phyloP scores from a whole-genome alignment of 2,888 invertebrate species.

The Imbricaverruca yamaguchii region DNA sequence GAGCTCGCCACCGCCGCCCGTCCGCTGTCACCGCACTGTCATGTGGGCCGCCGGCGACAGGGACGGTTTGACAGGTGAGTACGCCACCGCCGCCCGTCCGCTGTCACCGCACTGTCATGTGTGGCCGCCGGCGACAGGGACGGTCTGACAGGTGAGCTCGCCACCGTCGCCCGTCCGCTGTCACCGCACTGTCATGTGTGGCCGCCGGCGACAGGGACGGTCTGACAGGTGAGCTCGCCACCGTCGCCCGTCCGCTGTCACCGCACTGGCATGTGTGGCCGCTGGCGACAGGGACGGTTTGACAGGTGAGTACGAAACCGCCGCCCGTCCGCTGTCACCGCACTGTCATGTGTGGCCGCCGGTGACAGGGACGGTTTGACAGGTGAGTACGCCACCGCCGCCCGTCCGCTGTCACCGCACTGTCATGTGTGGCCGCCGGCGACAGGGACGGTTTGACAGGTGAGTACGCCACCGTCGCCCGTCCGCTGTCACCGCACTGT shows the following conservation, averaged over 20 bases:
- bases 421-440: conserved; percentile 57
- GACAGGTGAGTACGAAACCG: conserved; percentile 48
- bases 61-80: conserved; percentile 71
- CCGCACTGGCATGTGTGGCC: conserved; percentile 42
- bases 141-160: conserved; percentile 61
- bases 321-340: not conserved
- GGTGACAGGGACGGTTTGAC: conserved; percentile 88
- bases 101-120: not conserved
- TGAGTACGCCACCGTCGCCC: conserved; percentile 33
- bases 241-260: too few species aligned
- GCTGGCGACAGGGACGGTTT: conserved; percentile 85
- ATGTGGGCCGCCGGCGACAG: conserved; percentile 67
- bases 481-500: too few species aligned
- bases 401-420: too few species aligned
- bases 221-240: conserved; percentile 53
- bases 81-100: too few species aligned
- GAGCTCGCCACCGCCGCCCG: conserved; percentile 26
- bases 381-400: conserved; percentile 38
- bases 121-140: conserved; percentile 78
- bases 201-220: conserved; percentile 84
- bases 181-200: conserved; percentile 44
- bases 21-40: too few species aligned
- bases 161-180: too few species aligned
- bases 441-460: conserved; percentile 87
- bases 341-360: conserved; percentile 50